Base-by-base conservation (phyloP, 2,888 invertebrate species). In the Baronia brevicornis region DNA sequence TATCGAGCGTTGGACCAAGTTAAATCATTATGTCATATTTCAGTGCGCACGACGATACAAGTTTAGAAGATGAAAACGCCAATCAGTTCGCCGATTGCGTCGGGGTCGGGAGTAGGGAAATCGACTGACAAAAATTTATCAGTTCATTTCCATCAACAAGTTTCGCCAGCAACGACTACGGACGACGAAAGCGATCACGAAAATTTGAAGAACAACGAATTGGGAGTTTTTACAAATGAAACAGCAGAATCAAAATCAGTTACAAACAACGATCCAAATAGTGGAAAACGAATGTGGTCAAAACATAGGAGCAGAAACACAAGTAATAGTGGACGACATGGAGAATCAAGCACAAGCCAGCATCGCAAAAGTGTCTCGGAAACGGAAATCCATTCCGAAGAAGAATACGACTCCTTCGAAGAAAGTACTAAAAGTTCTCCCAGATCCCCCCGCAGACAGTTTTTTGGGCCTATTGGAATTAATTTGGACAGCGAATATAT, bases 61-160 rank as follows among this genome's bases (percentile, higher is more conserved):
- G n/a, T n/a, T n/a, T n/a, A n/a, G n/a, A n/a, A n/a, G n/a, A 30
- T 30, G 30, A 30, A 23, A 6, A 30, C 23, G 10, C 30, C 30
- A 15, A 14, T 30, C 3, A 21, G 21, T 21, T 21, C 21, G 2
- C 21, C 21, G 9, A 10, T 8, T 3, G 8, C 21, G 8, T 21
- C 21, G 8, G 18, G n/a, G 3, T 27, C 27, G 7, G 15, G 10
- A 5, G 5, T 12, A 3, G 4, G 30, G 2, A 3, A 12, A 18
- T 27, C 27, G 13, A 20, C 33, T 26, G 26, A 21, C 3, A 33
- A 33, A 7, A 33, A 33, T 28, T 33, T 33, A 23, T 27, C 33
- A 5, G 33, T 33, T 6, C 33, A 33, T 33, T 33, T 33, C 7
- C 31, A 31, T n/a, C 5, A 14, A 18, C 17, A 11, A 3, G 24